A percentile compares a stretch with the other conserved stretches of the same genome.
Conservation (phyloP, 2,888 invertebrate species). For the Drosophila hamatofila region DNA sequence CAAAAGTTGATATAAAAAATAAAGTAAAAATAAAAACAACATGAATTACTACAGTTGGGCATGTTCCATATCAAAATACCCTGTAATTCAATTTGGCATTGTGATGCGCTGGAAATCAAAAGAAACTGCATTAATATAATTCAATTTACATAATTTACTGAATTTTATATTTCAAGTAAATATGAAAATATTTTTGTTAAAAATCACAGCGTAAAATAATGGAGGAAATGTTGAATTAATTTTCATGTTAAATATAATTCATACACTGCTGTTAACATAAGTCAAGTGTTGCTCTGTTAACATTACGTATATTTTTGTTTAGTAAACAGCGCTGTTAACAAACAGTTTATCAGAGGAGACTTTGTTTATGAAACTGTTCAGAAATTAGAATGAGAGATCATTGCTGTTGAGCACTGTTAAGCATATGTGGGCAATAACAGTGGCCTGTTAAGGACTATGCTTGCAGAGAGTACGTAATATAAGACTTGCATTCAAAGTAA, state of each 20-base stretch:
- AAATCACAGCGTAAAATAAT: not conserved
- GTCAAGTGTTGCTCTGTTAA: not conserved
- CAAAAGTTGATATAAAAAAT: constrained; percentile 70
- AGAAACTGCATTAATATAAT: not conserved
- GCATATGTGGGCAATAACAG: not conserved
- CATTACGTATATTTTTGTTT: not conserved
- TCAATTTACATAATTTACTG: not conserved
- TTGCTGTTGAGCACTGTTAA: not conserved
- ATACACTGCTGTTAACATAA: not conserved
- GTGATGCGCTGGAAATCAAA: not conserved
- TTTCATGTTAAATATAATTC: not conserved
- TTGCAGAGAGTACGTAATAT: not conserved
- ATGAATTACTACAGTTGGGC: constrained; percentile 12
- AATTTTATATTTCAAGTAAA: not conserved
- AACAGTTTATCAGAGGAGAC: not conserved
- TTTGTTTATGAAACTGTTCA: not conserved
- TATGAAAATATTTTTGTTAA: not conserved
- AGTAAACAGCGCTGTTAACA: not conserved
- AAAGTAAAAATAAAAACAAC: constrained; percentile 50
- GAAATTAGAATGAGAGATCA: not conserved
- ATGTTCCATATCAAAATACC: constrained; percentile 36
- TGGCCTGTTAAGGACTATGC: not conserved
- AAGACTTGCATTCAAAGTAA: too few species aligned
- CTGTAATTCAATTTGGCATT: not conserved
- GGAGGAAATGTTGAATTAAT: not conserved